phyloP scores from a whole-genome alignment of 1,140 invertebrate genomes.

The Cyclina sinensis region DNA sequence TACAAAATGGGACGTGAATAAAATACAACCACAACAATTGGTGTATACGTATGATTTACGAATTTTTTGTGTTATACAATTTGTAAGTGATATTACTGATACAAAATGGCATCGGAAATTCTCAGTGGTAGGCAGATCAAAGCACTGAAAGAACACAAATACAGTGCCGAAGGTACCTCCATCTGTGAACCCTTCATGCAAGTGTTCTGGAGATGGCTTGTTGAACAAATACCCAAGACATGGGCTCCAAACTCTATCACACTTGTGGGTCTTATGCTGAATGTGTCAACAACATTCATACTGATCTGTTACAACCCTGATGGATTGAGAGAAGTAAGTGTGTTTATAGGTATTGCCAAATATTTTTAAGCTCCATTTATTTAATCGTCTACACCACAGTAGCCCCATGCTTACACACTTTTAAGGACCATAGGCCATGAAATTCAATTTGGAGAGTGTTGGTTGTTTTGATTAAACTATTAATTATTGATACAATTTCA shows the following conservation, averaged over 20 bases:
- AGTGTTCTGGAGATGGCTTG: slow-evolving; percentile 98
- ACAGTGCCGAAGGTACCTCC: slow-evolving; percentile 95
- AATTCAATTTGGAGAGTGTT: too few species aligned
- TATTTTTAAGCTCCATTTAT: too few species aligned
- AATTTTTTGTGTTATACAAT: neutral
- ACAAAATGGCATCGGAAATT: slow-evolving; percentile 74
- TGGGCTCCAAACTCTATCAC: slow-evolving; percentile 99
- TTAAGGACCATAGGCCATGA: too few species aligned
- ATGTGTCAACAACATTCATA: slow-evolving; percentile 96
- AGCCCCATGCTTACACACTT: too few species aligned
- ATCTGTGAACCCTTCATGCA: slow-evolving; percentile 96
- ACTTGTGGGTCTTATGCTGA: slow-evolving; percentile 96
- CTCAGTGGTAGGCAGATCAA: slow-evolving; percentile 90
- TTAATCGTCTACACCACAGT: too few species aligned
- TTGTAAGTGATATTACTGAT: neutral
- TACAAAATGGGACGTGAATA: slow-evolving; percentile 63
- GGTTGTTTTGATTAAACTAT: too few species aligned
- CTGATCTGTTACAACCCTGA: slow-evolving; percentile 94
- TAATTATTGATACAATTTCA: too few species aligned
- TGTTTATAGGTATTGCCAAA: too few species aligned
- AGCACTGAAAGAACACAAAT: slow-evolving; percentile 97
- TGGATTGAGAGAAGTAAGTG: slow-evolving; percentile 90
- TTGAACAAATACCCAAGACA: slow-evolving; percentile 96
- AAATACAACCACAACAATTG: slow-evolving; percentile 1
- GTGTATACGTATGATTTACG: neutral